Conservation (phyloP, 2,888 invertebrate species). For the Drosophila melanosoma region DNA sequence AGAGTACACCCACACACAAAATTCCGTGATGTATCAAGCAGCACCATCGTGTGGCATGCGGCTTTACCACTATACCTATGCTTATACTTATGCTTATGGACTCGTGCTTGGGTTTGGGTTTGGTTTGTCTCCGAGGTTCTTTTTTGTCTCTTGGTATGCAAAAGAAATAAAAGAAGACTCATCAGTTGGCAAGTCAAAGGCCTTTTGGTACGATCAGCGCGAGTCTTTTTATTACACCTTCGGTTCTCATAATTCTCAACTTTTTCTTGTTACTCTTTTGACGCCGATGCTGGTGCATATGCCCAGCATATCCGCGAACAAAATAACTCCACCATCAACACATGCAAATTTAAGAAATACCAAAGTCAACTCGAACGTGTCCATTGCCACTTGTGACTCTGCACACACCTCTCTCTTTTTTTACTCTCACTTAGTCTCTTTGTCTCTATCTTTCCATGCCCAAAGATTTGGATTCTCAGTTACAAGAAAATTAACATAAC, state of each 20-base stretch:
- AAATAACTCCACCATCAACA: not conserved
- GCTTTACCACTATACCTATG: conserved; percentile 27
- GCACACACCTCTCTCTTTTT: not conserved
- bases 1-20: conserved; percentile 80
- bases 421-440: not conserved
- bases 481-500: not conserved
- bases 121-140: conserved; percentile 6
- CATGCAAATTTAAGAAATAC: conserved; percentile 2
- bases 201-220: conserved; percentile 33
- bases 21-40: conserved; percentile 79
- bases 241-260: conserved; percentile 59
- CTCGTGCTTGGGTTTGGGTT: conserved; percentile 15
- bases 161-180: conserved; percentile 45
- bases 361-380: not conserved
- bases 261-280: conserved; percentile 50
- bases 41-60: conserved; percentile 71
- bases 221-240: conserved; percentile 66
- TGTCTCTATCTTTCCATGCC: not conserved
- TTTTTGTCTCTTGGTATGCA: conserved; percentile 57
- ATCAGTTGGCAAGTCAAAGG: conserved; percentile 32
- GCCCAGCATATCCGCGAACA: not conserved
- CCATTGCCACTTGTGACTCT: conserved; percentile 15
- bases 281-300: conserved; percentile 37
- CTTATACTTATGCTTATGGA: conserved; percentile 8
- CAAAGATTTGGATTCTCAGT: not conserved